Base-by-base conservation (phyloP, 2,113 vertebrate species). In the Poeciliopsis retropinna region DNA sequence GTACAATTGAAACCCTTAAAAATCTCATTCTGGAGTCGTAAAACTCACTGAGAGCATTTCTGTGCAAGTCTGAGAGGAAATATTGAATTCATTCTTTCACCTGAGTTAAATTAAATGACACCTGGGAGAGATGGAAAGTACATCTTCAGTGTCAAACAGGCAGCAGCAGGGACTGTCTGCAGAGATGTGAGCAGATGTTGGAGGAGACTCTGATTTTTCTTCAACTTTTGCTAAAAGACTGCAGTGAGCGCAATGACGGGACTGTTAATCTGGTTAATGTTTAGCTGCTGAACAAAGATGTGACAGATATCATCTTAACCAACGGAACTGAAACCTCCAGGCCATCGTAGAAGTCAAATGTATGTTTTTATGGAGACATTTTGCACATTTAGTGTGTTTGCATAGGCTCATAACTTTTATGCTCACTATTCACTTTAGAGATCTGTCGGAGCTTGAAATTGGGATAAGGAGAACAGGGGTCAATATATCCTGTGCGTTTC, bases 101-200 rank as follows among this genome's bases (percentile, higher is more conserved):
- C 14, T 4, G 13, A 64, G 27, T 54, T 17, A 60, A 64, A 81
- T 83, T 32, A 64, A 64, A 64, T 67, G 70, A 28, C 9, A 12
- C 19, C 83, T 70, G 28, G 34, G 25, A 64, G 51, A 66, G 30
- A n/a, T 80, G 65, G 64, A 67, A 75, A 73, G 60, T 12, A 29
- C 66, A 51, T 73, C 60, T 47, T 11, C 0, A 22, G 14, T 47
- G 29, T 22, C 8, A 72, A 60, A 67, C 67, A 62, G 65, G 69
- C 68, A 67, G n/a, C 34, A 72, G 69, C 44, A 11, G 29, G 11
- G 17, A 15, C 5, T 63, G 28, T 63, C 61, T 63, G 61, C 19
- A 22, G 10, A 32, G 61, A 63, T n/a, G 51, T 25, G 15, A 57
- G 57, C 7, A n/a, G 22, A 10, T 13, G 57, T 27, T 27, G 25